Evolutionary conservation across 2,888 invertebrate genomes (phyloP).

Genomic region (Cantharis rustica): DNA sequence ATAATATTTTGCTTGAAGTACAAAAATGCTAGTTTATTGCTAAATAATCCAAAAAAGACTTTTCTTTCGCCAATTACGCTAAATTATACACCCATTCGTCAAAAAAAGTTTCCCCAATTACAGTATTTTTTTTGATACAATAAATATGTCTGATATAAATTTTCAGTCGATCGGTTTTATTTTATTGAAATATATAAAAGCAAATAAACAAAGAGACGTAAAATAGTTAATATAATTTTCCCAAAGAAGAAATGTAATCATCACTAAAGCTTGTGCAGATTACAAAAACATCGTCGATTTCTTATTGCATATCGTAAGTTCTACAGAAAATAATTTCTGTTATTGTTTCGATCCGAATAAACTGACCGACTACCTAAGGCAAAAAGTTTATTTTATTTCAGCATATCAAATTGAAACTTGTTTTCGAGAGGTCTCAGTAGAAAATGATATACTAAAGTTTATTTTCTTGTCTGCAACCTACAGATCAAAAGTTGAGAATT

Average conservation of each 20-base stretch:
- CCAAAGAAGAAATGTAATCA: neutral
- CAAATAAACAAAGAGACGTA: neutral
- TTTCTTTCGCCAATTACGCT: neutral
- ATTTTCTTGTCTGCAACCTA: neutral
- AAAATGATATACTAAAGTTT: neutral
- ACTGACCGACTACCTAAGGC: neutral
- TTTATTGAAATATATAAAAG: neutral
- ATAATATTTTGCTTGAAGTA: no score
- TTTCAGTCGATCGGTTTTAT: neutral
- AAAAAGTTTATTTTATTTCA: neutral
- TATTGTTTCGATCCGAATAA: neutral
- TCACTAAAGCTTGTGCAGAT: neutral
- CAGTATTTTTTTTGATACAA: neutral
- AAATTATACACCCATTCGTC: neutral
- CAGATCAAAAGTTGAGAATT: neutral
- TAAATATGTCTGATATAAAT: neutral
- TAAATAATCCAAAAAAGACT: neutral
- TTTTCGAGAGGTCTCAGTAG: neutral
- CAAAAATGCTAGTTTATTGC: no score
- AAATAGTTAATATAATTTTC: neutral
- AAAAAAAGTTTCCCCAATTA: neutral
- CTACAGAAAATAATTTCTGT: neutral
- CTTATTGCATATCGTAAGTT: neutral
- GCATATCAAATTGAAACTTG: neutral
- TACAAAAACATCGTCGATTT: neutral